phyloP scores from a whole-genome alignment of 2,113 vertebrate genomes.

The Malurus melanocephalus region DNA sequence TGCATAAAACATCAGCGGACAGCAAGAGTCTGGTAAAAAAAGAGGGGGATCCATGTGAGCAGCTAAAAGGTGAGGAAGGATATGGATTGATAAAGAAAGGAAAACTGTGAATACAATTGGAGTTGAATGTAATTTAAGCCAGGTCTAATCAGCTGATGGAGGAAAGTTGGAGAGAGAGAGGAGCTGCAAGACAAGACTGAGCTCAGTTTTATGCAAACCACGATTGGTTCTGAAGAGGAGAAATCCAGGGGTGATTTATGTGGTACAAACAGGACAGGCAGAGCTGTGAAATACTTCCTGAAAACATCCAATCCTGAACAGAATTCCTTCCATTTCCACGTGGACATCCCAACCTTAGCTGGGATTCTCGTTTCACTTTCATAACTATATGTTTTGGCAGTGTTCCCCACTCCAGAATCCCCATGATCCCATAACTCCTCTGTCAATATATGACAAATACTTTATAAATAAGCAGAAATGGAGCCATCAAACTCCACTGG shows the following conservation, averaged over 20 bases:
- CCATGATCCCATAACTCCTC: background rate
- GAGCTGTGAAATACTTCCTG: background rate
- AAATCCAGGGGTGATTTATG: constrained; percentile 9
- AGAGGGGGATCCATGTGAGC: constrained; percentile 54
- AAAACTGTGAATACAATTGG: constrained; percentile 42
- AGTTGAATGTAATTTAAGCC: background rate
- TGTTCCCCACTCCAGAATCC: background rate
- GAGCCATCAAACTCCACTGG: background rate
- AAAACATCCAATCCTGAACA: background rate
- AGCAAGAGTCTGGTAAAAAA: constrained; percentile 65
- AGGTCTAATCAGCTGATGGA: background rate
- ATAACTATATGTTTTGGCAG: constrained; percentile 5
- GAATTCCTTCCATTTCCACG: background rate
- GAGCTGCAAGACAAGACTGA: constrained; percentile 8
- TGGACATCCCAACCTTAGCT: background rate
- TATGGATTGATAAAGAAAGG: constrained; percentile 19
- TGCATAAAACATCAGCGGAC: constrained; percentile 71
- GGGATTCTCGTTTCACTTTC: background rate
- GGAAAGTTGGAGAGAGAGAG: background rate
- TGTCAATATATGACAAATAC: constrained; percentile 19
- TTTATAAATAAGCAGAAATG: constrained; percentile 33
- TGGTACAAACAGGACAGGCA: background rate
- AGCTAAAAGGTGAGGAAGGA: constrained; percentile 61
- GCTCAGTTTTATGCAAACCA: constrained; percentile 13
- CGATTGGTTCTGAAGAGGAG: background rate